Conservation (phyloP, 2,888 invertebrate genomes). For the Cecidostiba fungosa region DNA sequence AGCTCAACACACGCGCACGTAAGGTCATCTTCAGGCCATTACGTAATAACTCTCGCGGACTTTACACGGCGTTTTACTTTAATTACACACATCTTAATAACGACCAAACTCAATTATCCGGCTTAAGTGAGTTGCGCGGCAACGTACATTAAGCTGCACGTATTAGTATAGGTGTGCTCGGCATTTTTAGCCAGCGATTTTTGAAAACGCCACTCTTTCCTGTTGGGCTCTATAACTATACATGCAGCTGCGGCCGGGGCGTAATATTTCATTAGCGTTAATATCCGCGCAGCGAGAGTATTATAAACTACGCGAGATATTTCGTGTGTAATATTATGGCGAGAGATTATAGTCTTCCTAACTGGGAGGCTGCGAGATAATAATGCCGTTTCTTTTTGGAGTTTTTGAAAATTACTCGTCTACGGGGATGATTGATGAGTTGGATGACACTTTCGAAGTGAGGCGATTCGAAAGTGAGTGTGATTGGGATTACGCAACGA, state of each 20-base stretch:
- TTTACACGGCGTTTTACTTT: slow-evolving; percentile 40
- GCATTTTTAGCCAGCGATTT: slow-evolving; percentile 4
- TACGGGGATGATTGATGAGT: not conserved
- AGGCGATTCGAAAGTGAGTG: not conserved
- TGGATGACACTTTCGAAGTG: not conserved
- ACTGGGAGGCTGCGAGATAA: no score
- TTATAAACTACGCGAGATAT: not conserved
- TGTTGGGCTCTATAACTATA: not conserved
- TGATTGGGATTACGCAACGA: not conserved
- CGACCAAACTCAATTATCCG: slow-evolving; percentile 44
- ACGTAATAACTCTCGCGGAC: not conserved
- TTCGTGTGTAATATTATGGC: not conserved
- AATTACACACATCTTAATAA: slow-evolving; percentile 49
- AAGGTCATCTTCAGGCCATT: not conserved
- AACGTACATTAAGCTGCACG: not conserved
- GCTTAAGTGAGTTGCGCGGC: not conserved
- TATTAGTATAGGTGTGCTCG: not conserved
- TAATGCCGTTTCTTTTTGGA: not conserved
- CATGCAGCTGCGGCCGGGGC: not conserved
- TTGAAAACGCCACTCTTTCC: not conserved
- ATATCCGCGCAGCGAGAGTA: slow-evolving; percentile 11
- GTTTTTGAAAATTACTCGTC: not conserved
- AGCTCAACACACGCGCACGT: not conserved
- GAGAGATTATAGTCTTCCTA: not conserved
- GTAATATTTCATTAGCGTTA: slow-evolving; percentile 22